phyloP scores from a whole-genome alignment of 2,888 invertebrate species.

The Dolichomitus sp. region DNA sequence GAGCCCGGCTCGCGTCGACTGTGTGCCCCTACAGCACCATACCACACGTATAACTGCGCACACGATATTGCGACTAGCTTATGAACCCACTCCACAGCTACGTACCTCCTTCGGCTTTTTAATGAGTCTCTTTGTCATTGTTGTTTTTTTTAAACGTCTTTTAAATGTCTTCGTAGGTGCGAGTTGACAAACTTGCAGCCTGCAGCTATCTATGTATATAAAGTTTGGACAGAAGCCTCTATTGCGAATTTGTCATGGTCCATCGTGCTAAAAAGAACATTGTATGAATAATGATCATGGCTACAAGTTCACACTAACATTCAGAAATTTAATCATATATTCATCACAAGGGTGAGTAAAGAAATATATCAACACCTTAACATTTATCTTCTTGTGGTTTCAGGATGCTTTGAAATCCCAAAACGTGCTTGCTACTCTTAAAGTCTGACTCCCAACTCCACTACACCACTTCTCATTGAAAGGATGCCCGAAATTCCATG shows the following conservation, averaged over 20 bases:
- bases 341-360: neutral
- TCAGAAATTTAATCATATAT: neutral
- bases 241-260: neutral
- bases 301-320: neutral
- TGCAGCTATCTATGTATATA: neutral
- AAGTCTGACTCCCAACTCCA: slow-evolving; percentile 24
- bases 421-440: neutral
- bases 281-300: neutral
- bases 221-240: neutral
- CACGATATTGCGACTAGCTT: slow-evolving; percentile 49
- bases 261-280: slow-evolving; percentile 15
- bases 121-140: slow-evolving; percentile 42
- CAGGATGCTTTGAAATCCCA: neutral
- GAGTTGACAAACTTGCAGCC: slow-evolving; percentile 8
- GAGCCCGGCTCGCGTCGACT: slow-evolving; percentile 48
- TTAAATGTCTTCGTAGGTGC: slow-evolving; percentile 35
- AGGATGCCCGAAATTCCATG: slow-evolving; percentile 41
- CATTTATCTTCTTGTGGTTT: neutral
- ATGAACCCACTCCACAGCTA: slow-evolving; percentile 24
- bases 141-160: slow-evolving; percentile 46
- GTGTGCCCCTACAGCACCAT: slow-evolving; percentile 11
- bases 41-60: slow-evolving; percentile 30
- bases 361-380: neutral
- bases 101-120: slow-evolving; percentile 27
- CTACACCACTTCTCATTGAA: slow-evolving; percentile 46